Conservation (phyloP, 2,113 vertebrate species). For the Origma solitaria region DNA sequence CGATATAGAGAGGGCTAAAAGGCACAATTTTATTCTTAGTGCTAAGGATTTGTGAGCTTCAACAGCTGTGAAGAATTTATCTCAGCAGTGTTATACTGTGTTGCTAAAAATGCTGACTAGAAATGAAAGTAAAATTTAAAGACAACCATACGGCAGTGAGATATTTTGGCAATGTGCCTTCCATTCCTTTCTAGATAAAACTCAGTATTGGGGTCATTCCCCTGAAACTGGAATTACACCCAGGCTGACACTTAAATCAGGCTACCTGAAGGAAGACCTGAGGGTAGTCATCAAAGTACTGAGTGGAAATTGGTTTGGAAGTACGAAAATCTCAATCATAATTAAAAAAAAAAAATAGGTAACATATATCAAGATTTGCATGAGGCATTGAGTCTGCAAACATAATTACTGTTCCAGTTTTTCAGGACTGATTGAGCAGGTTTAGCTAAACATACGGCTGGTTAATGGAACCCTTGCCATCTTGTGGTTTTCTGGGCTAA, state of each 20-base stretch:
- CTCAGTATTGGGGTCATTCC: background rate
- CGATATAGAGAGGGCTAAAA: too few relatives aligned
- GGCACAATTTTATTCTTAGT: background rate
- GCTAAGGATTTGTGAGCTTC: background rate
- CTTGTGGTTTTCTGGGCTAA: background rate
- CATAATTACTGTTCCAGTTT: background rate
- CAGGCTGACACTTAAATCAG: background rate
- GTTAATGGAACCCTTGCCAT: background rate
- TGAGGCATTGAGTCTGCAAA: background rate
- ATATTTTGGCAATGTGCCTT: background rate
- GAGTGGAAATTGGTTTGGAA: background rate
- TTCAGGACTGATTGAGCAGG: rapidly evolving
- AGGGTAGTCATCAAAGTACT: background rate
- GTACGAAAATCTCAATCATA: background rate
- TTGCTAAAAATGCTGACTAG: background rate
- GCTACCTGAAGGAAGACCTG: background rate
- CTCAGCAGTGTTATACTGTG: background rate
- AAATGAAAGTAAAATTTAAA: background rate
- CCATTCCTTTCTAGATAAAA: background rate
- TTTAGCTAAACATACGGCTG: background rate
- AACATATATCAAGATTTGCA: background rate
- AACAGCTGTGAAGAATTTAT: background rate
- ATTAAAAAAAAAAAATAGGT: background rate
- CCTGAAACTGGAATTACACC: background rate
- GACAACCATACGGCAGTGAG: background rate